Percentiles rank a stretch among this genome's conserved stretches.
phyloP scores from a whole-genome alignment of 2,113 vertebrate species.

The Oryzias woworae region DNA sequence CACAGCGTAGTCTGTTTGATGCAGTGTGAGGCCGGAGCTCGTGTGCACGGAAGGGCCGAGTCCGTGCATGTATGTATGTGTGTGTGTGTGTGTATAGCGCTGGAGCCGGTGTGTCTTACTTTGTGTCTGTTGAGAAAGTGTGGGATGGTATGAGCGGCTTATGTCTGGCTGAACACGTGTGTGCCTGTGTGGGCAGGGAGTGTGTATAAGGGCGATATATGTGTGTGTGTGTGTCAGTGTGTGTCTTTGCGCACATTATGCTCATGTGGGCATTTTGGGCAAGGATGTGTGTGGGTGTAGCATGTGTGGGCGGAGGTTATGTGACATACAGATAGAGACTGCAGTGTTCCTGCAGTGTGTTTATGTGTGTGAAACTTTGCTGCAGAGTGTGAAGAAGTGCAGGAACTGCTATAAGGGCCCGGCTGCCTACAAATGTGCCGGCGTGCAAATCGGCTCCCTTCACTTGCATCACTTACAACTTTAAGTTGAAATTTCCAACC shows the following conservation, averaged over 20 bases:
- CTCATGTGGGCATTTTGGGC: conserved; percentile 71
- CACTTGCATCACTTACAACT: conserved; percentile 19
- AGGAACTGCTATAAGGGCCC: conserved; percentile 57
- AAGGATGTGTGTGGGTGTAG: conserved; percentile 72
- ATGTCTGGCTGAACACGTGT: conserved; percentile 76
- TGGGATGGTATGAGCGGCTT: conserved; percentile 74
- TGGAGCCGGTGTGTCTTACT: conserved; percentile 48
- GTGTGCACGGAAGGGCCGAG: conserved; percentile 1
- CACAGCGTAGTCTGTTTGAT: conserved; percentile 16
- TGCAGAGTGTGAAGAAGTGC: conserved; percentile 49
- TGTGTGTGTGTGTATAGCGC: conserved; percentile 13
- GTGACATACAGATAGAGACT: conserved; percentile 72
- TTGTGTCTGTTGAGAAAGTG: conserved; percentile 72
- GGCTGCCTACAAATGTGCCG: conserved; percentile 50
- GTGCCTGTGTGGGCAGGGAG: conserved; percentile 63
- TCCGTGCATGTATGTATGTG: conserved; percentile 19
- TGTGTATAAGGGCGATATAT: conserved; percentile 64
- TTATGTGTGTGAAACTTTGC: conserved; percentile 66
- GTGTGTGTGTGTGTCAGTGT: conserved; percentile 56
- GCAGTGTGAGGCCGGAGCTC: conserved; percentile 2
- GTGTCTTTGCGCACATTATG: conserved; percentile 57
- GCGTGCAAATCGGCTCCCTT: conserved; percentile 53
- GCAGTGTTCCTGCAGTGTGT: conserved; percentile 65
- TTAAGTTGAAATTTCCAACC: conserved; percentile 24
- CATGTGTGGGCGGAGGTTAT: conserved; percentile 69